Evolutionary conservation across 1,140 invertebrate genomes (phyloP), one percentile per base, ranked within the genome.

Genomic region (Paraescarpia echinospica): DNA sequence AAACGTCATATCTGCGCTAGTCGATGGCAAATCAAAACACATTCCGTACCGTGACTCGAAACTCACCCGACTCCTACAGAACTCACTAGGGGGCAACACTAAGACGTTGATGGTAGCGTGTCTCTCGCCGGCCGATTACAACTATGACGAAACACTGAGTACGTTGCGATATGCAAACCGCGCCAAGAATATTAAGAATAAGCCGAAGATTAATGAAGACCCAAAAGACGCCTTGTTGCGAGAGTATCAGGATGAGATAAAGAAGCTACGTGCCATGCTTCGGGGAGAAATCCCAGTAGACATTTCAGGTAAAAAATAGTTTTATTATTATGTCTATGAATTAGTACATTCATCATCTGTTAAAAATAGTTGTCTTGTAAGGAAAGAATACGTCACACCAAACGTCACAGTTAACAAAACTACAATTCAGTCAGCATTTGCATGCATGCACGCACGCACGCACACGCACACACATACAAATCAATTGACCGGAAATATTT

Each of bases 181-280:
- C 48, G 99, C 99, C 27, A 99, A 99, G 96, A 99, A 98, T 93
- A 99, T 99, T 94, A 98, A 99, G 96, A 99, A 99, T 96, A 98
- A 98, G 96, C 98, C 99, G 8, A 97, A 98, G 94, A 98, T 99
- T 93, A 99, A 99, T 96, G 98, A 99, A 96, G 98, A 99, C 97
- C 98, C 98, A 0, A 99, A 99, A 96, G 98, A 99, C 93, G 96
- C 96, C 22, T 92, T 96, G 92, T 93, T 96, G 14, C 93, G 96
- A 51, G 94, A 96, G 92, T 96, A 96, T 92, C 96, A 96, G 94
- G 95, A 95, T 92, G 96, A 96, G 94, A 96, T 96, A 33, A 94
- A 95, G 92, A 94, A 95, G 89, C 93, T 96, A 34, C 96, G 95
- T 92, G 95, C 95, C 48, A 96, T 96, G 95, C 94, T 96, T 92